These are phyloP conservation scores for Ceraclea dissimilis DNA, from an alignment of 2,888 invertebrate species.

Conservation along the genomic window DNA sequence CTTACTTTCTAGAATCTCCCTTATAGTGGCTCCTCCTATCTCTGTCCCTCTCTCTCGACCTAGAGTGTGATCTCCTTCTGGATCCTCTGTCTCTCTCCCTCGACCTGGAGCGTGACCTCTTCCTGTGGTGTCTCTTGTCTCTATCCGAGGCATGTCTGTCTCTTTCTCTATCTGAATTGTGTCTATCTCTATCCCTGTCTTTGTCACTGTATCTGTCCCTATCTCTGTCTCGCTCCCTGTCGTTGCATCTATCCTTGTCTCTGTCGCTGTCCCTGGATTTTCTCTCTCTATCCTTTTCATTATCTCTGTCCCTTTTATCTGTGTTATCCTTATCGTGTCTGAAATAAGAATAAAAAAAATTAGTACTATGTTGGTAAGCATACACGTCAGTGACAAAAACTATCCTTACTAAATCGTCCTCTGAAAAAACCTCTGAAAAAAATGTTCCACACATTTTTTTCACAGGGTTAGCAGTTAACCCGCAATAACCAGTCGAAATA, in stretches of 20 bases:
- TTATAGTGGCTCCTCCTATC: constrained; percentile 9
- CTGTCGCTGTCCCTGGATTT: constrained; percentile 15
- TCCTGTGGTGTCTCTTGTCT: constrained; percentile 26
- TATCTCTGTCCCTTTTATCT: constrained; percentile 23
- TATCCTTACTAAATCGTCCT: too few species aligned
- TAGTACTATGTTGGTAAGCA: too few species aligned
- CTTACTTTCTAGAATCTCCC: constrained; percentile 12
- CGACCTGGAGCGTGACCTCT: constrained; percentile 29
- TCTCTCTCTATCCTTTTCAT: constrained; percentile 20
- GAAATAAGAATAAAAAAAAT: background rate
- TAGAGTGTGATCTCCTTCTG: constrained; percentile 18
- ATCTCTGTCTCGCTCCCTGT: constrained; percentile 15
- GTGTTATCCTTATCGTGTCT: constrained; percentile 22
- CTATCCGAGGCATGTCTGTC: constrained; percentile 23
- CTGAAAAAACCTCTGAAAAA: too few species aligned
- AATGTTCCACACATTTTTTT: too few species aligned
- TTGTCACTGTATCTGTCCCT: constrained; percentile 21
- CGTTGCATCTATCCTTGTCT: constrained; percentile 27
- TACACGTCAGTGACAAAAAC: too few species aligned
- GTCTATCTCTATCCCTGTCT: constrained; percentile 26
- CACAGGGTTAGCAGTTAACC: too few species aligned
- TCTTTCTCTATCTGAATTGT: constrained; percentile 27
- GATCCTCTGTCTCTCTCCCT: constrained; percentile 27
- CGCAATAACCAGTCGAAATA: too few species aligned
- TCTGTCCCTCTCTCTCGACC: constrained; percentile 17